Evolutionary conservation across 2,797 vertebrate genomes (phyloP), one percentile per base, ranked within the genome.

Genomic region (Vespertilio murinus): DNA sequence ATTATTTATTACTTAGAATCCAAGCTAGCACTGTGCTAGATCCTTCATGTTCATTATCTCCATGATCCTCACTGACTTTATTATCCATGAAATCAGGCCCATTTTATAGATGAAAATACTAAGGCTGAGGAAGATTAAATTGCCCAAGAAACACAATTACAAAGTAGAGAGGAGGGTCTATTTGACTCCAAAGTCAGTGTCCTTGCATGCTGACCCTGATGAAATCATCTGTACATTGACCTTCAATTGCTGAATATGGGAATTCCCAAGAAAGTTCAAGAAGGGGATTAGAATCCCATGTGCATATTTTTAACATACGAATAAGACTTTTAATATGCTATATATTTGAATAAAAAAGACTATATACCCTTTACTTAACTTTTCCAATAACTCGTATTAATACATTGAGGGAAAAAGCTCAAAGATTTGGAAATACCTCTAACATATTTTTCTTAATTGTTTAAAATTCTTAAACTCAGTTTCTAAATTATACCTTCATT

Each of bases 1-100:
- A 28, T 56, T 87, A 85, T 28, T 90, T 90, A 59, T 33, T 73
- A n/a, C 87, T 94, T 54, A 91, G 65, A 73, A 87, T 42, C 8
- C 75, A 56, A 82, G 10, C 30, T 40, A 56, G 11, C n/a, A 20
- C 14, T 56, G 25, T 33, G 9, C 23, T 59, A 30, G 35, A 33
- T 23, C 18, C 33, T 84, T 77, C 30, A 5, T 16, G 30, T 22
- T 91, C 45, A 47, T 45, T n/a, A 49, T 67, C 17, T 73, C 47
- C 65, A 52, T 59, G 38, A 38, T 17, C 33, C 20, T 82, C 28
- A 45, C 54, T 70, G 47, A n/a, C n/a, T 88, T 33, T 17, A 28
- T 5, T 30, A 18, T 23, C 40, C 79, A 90, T 16, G 25, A n/a
- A 86, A n/a, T 64, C n/a, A 11, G 75, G 56, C 45, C 52, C 35